phyloP scores from a whole-genome alignment of 2,888 invertebrate species.

The Leptarthrus brevirostris region DNA sequence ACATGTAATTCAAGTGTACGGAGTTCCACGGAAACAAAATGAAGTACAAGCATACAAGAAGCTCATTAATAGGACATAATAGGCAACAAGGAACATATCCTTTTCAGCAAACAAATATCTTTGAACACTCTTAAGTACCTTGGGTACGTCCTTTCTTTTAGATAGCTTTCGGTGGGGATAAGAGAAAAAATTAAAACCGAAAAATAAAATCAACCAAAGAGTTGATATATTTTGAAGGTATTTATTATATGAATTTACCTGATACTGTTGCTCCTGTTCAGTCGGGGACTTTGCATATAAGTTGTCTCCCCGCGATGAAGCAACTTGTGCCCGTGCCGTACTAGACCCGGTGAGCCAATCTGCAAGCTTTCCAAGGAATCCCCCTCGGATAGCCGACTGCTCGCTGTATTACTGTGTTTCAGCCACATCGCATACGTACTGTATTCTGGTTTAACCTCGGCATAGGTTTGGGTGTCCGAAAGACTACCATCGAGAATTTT shows the following conservation, averaged over 20 bases:
- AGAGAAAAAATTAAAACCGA: background rate
- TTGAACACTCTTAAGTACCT: conserved; percentile 72
- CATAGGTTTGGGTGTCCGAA: conserved; percentile 85
- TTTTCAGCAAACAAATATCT: background rate
- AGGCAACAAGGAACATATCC: background rate
- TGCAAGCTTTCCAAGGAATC: conserved; percentile 88
- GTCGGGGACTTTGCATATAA: conserved; percentile 72
- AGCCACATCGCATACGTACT: conserved; percentile 89
- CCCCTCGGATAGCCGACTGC: conserved; percentile 85
- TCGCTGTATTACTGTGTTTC: conserved; percentile 85
- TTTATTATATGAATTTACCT: conserved; percentile 72
- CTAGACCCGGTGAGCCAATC: conserved; percentile 75
- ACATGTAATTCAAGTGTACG: no score
- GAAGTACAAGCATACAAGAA: conserved; percentile 39
- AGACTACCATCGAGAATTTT: conserved; percentile 83
- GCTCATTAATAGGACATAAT: conserved; percentile 28
- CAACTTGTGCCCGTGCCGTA: conserved; percentile 64
- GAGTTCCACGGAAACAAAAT: conserved; percentile 1
- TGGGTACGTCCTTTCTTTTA: conserved; percentile 92
- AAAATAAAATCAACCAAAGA: conserved; percentile 4
- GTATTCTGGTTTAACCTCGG: conserved; percentile 80
- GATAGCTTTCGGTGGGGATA: conserved; percentile 75
- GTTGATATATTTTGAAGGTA: background rate
- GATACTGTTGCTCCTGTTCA: conserved; percentile 92
- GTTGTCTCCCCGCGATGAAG: conserved; percentile 65